Base-by-base conservation (phyloP, 2,888 invertebrate genomes). In the Parnassius orleans region DNA sequence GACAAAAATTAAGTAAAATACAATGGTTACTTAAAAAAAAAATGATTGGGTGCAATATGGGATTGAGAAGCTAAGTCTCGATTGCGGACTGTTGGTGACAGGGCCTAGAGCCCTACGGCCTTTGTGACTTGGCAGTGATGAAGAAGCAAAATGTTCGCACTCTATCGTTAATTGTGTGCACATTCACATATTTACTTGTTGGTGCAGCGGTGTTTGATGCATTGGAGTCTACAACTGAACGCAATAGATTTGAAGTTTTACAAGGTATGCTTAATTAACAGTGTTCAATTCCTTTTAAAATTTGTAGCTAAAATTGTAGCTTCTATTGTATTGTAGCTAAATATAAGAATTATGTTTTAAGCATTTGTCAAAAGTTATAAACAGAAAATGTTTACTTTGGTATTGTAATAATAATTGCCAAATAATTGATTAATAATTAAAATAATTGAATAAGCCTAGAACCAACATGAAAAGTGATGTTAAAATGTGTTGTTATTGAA, bases 71-170 rank as follows among this genome's bases (percentile, higher is more conserved):
- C 65, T 65, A 68, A 69, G 69, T 76, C 69, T 70, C 66, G 69
- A 69, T 72, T 75, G 72, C 74, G 75, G 73, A 75, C 72, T 65
- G 70, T 68, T 68, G 69, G 69, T 66, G 69, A 68, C 67, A 67
- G 86, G 87, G 87, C 83, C 79, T 72, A 75, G 77, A 73, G 87
- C 87, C 86, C 81, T 75, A 78, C 81, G 84, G 83, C 80, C 76
- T 80, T 81, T 79, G 76, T 73, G 77, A 84, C 80, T 86, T 74
- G 87, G 89, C 84, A 90, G 90, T 89, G 84, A 99, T 99, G 99
- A 99, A 99, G 97, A 98, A 98, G 94, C 99, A 99, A 96, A 99
- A 99, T 96, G 98, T 99, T 92, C 98, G 99, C 94, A 99, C 99
- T 93, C 94, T 99, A 94, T 98, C 99, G 84, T 96, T 99, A 93